A percentile compares a stretch with the other conserved stretches of the same genome.
Evolutionary conservation across 2,113 vertebrate species (phyloP).

Genomic region (Epinephelus fuscoguttatus): DNA sequence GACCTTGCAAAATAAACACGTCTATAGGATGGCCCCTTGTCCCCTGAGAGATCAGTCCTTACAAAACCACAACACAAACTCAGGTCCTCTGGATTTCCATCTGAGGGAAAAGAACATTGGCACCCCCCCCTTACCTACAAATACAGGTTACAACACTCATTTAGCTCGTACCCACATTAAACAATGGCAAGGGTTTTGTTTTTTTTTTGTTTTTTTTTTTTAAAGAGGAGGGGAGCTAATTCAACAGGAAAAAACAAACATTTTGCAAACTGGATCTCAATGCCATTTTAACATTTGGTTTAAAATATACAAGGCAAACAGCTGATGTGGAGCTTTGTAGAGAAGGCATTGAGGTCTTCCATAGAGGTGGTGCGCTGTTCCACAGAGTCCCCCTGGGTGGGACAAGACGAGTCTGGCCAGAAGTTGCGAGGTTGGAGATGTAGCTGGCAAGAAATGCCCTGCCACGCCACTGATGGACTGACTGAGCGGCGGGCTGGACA

Average conservation of each 20-base stretch:
- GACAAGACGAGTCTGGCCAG: conserved; percentile 60
- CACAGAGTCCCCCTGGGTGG: conserved; percentile 51
- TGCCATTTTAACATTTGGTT: conserved; percentile 74
- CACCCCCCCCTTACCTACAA: conserved; percentile 34
- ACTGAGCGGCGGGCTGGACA: conserved; percentile 21
- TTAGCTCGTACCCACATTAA: conserved; percentile 50
- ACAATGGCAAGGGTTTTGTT: conserved; percentile 21
- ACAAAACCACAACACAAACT: conserved; percentile 51
- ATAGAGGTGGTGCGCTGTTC: conserved; percentile 60
- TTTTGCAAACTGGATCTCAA: conserved; percentile 59
- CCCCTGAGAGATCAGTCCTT: conserved; percentile 80
- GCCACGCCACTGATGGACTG: conserved; percentile 49
- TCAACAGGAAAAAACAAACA: conserved; percentile 17
- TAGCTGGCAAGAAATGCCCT: conserved; percentile 29
- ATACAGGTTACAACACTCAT: conserved; percentile 44
- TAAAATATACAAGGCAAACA: conserved; percentile 75
- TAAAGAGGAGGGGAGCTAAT: conserved; percentile 36
- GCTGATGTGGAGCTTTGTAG: conserved; percentile 67
- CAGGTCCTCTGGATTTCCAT: conserved; percentile 49
- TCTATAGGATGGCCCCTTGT: conserved; percentile 61
- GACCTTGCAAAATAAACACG: conserved; percentile 41
- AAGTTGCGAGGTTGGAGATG: conserved; percentile 46
- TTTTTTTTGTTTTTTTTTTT: neutral
- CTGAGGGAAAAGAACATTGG: conserved; percentile 54
- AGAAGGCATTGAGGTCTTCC: conserved; percentile 70